Base-by-base conservation (phyloP, 2,797 vertebrate species). In the Anomalospiza imberbis region DNA sequence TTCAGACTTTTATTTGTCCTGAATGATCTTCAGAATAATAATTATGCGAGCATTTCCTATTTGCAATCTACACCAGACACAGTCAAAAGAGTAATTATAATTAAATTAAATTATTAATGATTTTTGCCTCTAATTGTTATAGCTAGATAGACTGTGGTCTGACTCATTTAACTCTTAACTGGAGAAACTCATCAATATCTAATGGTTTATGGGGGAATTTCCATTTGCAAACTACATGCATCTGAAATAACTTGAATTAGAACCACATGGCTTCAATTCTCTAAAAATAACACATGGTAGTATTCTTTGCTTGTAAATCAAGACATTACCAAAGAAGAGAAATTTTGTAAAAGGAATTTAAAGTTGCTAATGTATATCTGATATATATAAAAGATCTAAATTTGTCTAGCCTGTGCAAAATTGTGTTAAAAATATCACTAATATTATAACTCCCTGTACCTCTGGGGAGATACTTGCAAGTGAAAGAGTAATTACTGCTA, bases 81-180 rank as follows among this genome's bases (percentile, higher is more conserved):
- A 81, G 82, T 88, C 70, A 88, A 85, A 91, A 80, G 88, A 81
- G 53, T 80, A 31, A 65, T 89, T 95, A 83, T 95, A 94, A 94
- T 93, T 85, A 88, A 91, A 92, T 94, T 92, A 93, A 96, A 94
- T 95, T 94, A 96, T 95, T 97, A 94, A 96, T 94, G 45, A 94
- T 80, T 94, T 91, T 91, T 95, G 72, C 62, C 65, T 87, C 78
- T 85, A 87, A 93, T 91, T 95, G 72, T 96, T 93, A 75, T 91
- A 63, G 74, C 81, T 87, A 75, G 66, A 87, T 93, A 88, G 75
- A 83, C 71, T 28, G 11, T 1, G 3, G 82, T 51, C 73, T 77
- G 81, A 91, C 38, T 92, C 68, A 77, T 79, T 92, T 95, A 95
- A 95, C 86, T 94, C 80, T 89, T 90, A 91, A 65, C 31, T 74